A percentile compares a stretch with the other conserved stretches of the same genome.
phyloP scores from a whole-genome alignment of 1,140 invertebrate genomes.

The Eufriesea mexicana region DNA sequence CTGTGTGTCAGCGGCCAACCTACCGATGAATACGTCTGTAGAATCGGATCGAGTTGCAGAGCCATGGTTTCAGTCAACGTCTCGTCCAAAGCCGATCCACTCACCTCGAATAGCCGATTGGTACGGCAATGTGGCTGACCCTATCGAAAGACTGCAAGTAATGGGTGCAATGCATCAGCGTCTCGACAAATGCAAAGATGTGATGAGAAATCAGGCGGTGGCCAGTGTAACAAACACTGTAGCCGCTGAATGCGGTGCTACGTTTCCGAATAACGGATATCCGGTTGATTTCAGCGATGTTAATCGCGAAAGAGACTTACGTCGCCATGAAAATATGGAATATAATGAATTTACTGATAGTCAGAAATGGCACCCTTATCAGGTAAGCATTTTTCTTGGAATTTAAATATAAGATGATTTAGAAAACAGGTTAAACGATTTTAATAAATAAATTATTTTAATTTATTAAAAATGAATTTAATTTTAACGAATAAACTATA shows the following conservation, averaged over 20 bases:
- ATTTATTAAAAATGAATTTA: no score
- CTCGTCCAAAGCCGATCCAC: constrained; percentile 76
- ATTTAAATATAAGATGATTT: no score
- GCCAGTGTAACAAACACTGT: neutral
- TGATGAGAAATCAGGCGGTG: constrained; percentile 74
- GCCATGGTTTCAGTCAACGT: constrained; percentile 77
- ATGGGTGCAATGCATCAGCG: constrained; percentile 78
- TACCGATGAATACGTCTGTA: constrained; percentile 67
- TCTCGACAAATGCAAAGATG: constrained; percentile 79
- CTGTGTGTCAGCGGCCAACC: constrained; percentile 69
- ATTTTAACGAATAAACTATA: no score
- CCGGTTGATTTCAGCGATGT: constrained; percentile 66
- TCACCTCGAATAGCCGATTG: constrained; percentile 73
- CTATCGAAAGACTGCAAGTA: constrained; percentile 69
- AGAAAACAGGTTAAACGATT: no score
- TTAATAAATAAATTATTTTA: no score
- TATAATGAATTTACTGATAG: constrained; percentile 75
- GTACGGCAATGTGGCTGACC: constrained; percentile 56
- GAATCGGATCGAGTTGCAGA: constrained; percentile 72
- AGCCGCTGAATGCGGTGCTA: constrained; percentile 68
- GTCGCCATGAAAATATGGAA: constrained; percentile 61
- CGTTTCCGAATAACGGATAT: constrained; percentile 63
- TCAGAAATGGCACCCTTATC: constrained; percentile 82
- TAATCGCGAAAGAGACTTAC: constrained; percentile 54
- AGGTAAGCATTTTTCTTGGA: constrained; percentile 64